A percentile compares a stretch with the other conserved stretches of the same genome.
Conservation (phyloP, 2,113 vertebrate species). For the Ptyas mucosa region DNA sequence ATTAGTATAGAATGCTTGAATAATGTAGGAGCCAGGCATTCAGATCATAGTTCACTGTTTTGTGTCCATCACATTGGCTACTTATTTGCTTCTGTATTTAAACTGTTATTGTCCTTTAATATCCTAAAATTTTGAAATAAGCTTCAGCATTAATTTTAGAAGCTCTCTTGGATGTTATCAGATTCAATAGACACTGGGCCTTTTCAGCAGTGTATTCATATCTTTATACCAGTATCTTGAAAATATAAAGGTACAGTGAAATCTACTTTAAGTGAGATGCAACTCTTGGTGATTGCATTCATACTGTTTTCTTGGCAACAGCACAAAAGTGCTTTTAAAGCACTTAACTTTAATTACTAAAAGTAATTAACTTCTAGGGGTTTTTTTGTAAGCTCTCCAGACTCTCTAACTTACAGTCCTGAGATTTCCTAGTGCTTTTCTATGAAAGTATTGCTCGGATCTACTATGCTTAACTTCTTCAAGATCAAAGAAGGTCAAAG, state of each 20-base stretch:
- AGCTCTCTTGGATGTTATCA: neutral
- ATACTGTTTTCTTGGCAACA: neutral
- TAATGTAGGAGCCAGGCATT: neutral
- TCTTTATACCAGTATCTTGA: neutral
- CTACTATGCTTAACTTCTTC: neutral
- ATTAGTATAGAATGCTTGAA: neutral
- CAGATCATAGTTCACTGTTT: neutral
- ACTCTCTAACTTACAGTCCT: neutral
- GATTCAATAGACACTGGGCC: neutral
- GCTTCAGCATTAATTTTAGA: neutral
- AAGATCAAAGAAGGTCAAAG: neutral
- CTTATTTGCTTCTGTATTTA: neutral
- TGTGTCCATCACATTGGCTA: neutral
- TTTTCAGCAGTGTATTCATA: neutral
- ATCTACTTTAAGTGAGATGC: neutral
- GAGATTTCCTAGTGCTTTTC: neutral
- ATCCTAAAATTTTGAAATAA: neutral
- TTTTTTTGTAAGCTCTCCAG: neutral
- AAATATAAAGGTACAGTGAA: neutral
- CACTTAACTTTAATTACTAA: neutral
- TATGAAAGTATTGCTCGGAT: neutral
- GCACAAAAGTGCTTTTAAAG: neutral
- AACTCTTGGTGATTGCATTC: neutral
- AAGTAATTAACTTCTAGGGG: neutral
- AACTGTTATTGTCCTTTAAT: neutral